Evolutionary conservation across 2,797 vertebrate species (phyloP).

Genomic region (Pipistrellus pygmaeus): DNA sequence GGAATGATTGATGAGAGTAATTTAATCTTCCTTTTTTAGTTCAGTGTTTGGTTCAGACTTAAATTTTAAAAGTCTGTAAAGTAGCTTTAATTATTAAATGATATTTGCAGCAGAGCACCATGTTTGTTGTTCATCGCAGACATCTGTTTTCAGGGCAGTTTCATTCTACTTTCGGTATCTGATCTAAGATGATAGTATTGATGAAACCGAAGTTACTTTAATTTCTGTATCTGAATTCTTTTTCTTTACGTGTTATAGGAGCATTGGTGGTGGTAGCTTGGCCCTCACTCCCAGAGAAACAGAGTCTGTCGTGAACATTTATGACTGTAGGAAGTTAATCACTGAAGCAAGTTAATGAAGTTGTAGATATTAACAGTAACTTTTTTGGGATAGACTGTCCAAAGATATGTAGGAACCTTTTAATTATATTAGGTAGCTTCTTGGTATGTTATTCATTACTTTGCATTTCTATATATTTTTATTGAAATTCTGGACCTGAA

Average conservation of each 20-base stretch:
- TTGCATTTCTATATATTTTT: conserved; percentile 60
- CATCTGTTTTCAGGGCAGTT: neutral
- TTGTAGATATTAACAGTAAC: conserved; percentile 35
- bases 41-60: conserved; percentile 16
- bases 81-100: conserved; percentile 14
- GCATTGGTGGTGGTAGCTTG: conserved; percentile 24
- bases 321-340: conserved; percentile 30
- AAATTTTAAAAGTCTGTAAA: conserved; percentile 24
- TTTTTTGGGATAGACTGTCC: conserved; percentile 26
- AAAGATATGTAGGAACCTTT: neutral
- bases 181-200: conserved; percentile 18
- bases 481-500: conserved; percentile 64
- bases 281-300: neutral
- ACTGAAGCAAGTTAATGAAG: conserved; percentile 58
- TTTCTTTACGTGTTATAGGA: conserved; percentile 40
- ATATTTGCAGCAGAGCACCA: neutral
- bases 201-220: neutral
- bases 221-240: neutral
- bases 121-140: neutral
- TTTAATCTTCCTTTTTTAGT: conserved; percentile 58
- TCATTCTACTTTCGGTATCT: neutral
- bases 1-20: conserved; percentile 30
- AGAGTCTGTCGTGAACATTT: neutral
- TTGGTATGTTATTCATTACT: conserved; percentile 39
- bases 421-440: conserved; percentile 5